Evolutionary conservation across 2,113 vertebrate genomes (phyloP).

Genomic region (Nesoenas mayeri): DNA sequence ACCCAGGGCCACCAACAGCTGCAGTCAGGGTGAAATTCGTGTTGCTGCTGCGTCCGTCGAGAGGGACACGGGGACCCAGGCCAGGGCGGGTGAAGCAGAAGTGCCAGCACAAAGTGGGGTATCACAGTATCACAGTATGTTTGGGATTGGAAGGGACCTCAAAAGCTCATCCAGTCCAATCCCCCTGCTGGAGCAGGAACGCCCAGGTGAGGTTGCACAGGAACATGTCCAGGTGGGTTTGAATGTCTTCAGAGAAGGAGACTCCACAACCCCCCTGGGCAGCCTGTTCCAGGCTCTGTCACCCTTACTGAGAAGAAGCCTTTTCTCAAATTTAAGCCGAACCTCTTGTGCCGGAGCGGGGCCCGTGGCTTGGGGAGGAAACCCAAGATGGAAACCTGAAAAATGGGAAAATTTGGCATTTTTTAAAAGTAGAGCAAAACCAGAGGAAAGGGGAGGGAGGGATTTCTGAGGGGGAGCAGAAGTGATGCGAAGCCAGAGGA

Average conservation of each 20-base stretch:
- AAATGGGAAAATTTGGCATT: neutral
- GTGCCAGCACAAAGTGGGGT: rapidly evolving
- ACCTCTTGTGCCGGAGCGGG: neutral
- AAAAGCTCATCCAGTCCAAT: too few species aligned
- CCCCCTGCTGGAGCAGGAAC: too few species aligned
- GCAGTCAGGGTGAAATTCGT: neutral
- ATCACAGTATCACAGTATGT: too few species aligned
- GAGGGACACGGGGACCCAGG: too few species aligned
- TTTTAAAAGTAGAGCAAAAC: neutral
- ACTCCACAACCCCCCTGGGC: too few species aligned
- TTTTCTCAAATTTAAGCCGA: too few species aligned
- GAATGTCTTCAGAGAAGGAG: too few species aligned
- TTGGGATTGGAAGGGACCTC: too few species aligned
- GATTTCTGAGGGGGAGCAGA: neutral
- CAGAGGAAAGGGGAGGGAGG: neutral
- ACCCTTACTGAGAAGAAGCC: too few species aligned
- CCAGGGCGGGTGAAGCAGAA: neutral
- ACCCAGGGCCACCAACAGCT: neutral
- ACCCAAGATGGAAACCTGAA: neutral
- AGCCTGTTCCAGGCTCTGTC: too few species aligned
- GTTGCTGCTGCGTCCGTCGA: neutral
- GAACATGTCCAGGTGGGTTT: too few species aligned
- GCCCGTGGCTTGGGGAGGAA: neutral
- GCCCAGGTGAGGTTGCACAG: too few species aligned
- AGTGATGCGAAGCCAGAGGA: neutral